Evolutionary conservation across 1,140 invertebrate species (phyloP).

Genomic region (Drosophila eugracilis): DNA sequence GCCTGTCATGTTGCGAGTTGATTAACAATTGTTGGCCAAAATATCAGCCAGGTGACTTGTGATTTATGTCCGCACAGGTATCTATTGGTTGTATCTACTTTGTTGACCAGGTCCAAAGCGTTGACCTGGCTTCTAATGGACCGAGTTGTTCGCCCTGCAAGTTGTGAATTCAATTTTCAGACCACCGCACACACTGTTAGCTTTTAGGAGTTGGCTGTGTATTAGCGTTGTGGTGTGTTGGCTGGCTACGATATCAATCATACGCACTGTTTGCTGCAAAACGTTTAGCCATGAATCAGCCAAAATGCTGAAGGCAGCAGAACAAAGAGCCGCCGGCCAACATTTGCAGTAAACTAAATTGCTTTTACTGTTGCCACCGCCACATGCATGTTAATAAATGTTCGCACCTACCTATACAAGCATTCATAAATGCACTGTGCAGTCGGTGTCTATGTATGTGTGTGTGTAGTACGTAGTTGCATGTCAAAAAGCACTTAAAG

Average conservation of each 20-base stretch:
- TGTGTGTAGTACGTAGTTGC: slow-evolving; percentile 41
- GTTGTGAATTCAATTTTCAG: slow-evolving; percentile 62
- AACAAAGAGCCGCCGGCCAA: slow-evolving; percentile 57
- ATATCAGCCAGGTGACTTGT: slow-evolving; percentile 64
- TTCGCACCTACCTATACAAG: slow-evolving; percentile 63
- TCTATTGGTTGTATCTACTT: slow-evolving; percentile 62
- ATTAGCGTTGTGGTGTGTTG: slow-evolving; percentile 40
- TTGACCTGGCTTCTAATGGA: slow-evolving; percentile 31
- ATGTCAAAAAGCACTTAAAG: slow-evolving; percentile 79
- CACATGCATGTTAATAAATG: slow-evolving; percentile 79
- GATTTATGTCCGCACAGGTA: slow-evolving; percentile 65
- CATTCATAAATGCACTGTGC: slow-evolving; percentile 35
- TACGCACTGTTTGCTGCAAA: slow-evolving; percentile 74
- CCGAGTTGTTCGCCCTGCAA: slow-evolving; percentile 12
- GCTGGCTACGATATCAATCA: slow-evolving; percentile 69
- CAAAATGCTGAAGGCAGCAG: slow-evolving; percentile 63
- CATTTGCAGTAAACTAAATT: slow-evolving; percentile 80
- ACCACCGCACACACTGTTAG: no score
- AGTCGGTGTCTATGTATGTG: background rate
- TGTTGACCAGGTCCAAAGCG: slow-evolving; percentile 5
- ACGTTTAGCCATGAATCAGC: slow-evolving; percentile 80
- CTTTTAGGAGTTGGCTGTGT: no score
- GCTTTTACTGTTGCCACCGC: slow-evolving; percentile 62
- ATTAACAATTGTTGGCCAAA: slow-evolving; percentile 77
- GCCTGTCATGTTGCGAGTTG: slow-evolving; percentile 75